Base-by-base conservation (phyloP, 2,888 invertebrate genomes). In the Aplocera efformata region DNA sequence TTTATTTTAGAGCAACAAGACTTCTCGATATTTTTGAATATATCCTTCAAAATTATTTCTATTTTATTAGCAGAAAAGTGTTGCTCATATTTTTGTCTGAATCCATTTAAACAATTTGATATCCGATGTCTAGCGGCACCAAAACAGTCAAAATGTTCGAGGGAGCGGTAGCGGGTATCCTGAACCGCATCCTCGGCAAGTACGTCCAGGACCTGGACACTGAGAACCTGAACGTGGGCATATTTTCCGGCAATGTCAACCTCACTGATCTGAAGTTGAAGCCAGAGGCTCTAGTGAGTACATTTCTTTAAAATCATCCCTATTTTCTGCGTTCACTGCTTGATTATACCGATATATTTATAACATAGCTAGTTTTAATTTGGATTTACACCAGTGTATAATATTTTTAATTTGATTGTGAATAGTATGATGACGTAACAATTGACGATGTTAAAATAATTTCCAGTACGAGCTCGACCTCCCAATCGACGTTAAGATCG, bases 151-250 rank as follows among this genome's bases (percentile, higher is more conserved):
- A 55, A 67, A 94, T 94, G 94, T 92, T 94, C 69, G 94, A 94
- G 81, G 92, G 94, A 60, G 92, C 94, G 10, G 93, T 94, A 29
- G 94, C 95, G 46, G 92, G 94, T 42, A 88, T 95, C 60, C 88
- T 96, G 27, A 95, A 95, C 89, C 92, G 93, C 65, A 90, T 94
- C 52, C 88, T 95, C 57, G 95, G 95, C 48, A 94, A 94, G 74
- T 96, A 95, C 67, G 92, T 95, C 20, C 92, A 94, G 70, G 94
- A 95, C 71, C 80, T 96, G 58, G 95, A 96, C 72, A 93, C 94
- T 0, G 94, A 95, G 82, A 94, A 94, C 70, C 90, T 96, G 32
- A 94, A 94, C 66, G 92, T 95, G 44, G 95, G 95, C 58, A 94
- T 96, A 55, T 94, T 95, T 76, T 93, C 94, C 50, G 95, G 95